Evolutionary conservation across 2,113 vertebrate genomes (phyloP), one percentile per base, ranked within the genome.

Genomic region (Ia io): DNA sequence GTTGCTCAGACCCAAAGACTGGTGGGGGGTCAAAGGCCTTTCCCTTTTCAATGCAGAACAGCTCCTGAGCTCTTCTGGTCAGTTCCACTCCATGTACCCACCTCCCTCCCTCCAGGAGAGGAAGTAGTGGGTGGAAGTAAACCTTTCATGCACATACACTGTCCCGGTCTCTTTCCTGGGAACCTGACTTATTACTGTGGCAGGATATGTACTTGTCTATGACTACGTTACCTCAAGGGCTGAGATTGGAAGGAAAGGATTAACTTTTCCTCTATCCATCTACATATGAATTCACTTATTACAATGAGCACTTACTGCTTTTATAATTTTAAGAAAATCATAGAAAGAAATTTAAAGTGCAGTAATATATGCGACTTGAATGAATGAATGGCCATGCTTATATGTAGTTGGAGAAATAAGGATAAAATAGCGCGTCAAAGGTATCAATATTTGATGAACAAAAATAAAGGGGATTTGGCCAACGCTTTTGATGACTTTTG

Each of bases 261-360:
- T 63, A 20, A 18, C 35, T 28, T 91, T 53, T 82, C 9, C 59
- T 32, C 7, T 9, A 1, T 23, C 1, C 1, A 14, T 74, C 73
- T 79, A 79, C 17, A 4, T 44, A 59, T 20, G 28, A 10, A 77
- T 40, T 77, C n/a, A 22, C 40, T 61, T 77, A 44, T 40, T 94
- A 44, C 7, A 10, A 4, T 63, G 35, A 51, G n/a, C 20, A 35
- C 1, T 0, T 3, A 16, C 28, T 32, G 20, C n/a, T 51, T 67
- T 67, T 28, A 25, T 71, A 35, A 84, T 73, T 51, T 90, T 17
- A 91, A 84, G 17, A 77, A 13, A 65, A 76, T 37, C 78, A 67
- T 40, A 67, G 23, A 14, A 92, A 93, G 20, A 61, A 40, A 80
- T 56, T 74, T 74, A 73, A 94, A 94, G n/a, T 30, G 7, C 61